Base-by-base conservation (phyloP, 2,888 invertebrate genomes). In the Adela reaumurella region DNA sequence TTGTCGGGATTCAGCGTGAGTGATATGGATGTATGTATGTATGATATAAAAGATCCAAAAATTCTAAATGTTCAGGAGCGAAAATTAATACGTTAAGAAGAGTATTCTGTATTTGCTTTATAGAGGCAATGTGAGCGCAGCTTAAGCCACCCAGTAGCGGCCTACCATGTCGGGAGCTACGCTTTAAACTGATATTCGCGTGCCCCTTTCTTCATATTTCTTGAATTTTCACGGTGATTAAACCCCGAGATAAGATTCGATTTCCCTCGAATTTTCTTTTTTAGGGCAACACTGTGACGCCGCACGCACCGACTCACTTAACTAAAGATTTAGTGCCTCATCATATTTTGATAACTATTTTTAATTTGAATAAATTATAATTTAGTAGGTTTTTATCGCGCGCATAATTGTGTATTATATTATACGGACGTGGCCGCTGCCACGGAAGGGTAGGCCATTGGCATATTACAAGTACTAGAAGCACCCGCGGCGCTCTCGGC, bases 281-380 rank as follows among this genome's bases (percentile, higher is more conserved):
- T 35, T 35, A 11, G 35, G 6, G 35, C 3, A 35, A 35, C 14
- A 35, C 11, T 35, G 35, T 35, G 3, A 14, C 35, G 35, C 24
- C 55, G 57, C 77, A 78, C 77, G 77, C 77, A 78, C 76, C 62
- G 57, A 56, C 65, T 74, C 70, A 77, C 76, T 78, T 78, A 73
- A 73, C 70, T 72, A 63, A 62, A 76, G 73, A 78, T 76, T 77
- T 77, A 77, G 63, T 63, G 76, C 76, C 77, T 76, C 74, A 78
- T 78, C 78, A 74, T 70, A 76, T 70, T 74, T 71, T 74, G 77
- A 77, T 77, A 77, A 78, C 74, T 78, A 76, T 77, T 78, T 78
- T 78, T 78, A 78, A 78, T 77, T 77, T 78, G 78, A 78, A 78
- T 78, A 78, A 76, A 78, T 78, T 78, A 78, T 76, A 69, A 74